Base-by-base conservation (phyloP, 2,888 invertebrate genomes). In the Zaprionus obscuricornis region DNA sequence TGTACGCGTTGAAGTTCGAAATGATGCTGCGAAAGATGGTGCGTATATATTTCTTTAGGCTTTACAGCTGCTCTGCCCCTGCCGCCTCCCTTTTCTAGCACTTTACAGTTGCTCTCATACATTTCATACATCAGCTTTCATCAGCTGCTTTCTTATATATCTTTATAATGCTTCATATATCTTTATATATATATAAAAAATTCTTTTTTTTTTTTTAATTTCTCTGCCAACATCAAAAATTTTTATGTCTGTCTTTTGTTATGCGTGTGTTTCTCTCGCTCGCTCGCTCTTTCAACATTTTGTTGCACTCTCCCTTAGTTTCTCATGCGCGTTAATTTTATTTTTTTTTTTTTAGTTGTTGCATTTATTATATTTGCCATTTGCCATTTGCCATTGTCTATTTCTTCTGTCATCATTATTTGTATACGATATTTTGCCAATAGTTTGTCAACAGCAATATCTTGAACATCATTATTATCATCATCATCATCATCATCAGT, bases 1-100 rank as follows among this genome's bases (percentile, higher is more conserved):
- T 76, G 95, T 95, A 87, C 93, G 95, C 72, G 94, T 95, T 56
- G 95, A 96, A 90, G 91, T 95, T 57, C 94, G 91, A 94, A 94
- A 89, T 59, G 90, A 90, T 74, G 85, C 85, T 59, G 71, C 83
- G 60, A 90, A 90, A 78, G 90, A 90, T 70, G 81, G 81, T 81
- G 68, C 70, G 81, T 81, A 66, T 31, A 8, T 24, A 14, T 20
- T 20, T 2, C 14, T 3, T 22, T 31, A 7, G 4, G 11, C 16
- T 1, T 1, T 11, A 24, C 3, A 39, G 33, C 36, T 26, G 20
- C 55, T 36, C 5, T 31, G 10, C 6, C 13, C 13, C n/a, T n/a
- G n/a, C n/a, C n/a, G n/a, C n/a, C n/a, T n/a, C n/a, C n/a, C n/a
- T n/a, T n/a, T n/a, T n/a, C n/a, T n/a, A n/a, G n/a, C n/a, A n/a